Percentiles rank a stretch among this genome's conserved stretches.
phyloP scores from a whole-genome alignment of 2,797 vertebrate genomes.

The Argyrosomus regius region DNA sequence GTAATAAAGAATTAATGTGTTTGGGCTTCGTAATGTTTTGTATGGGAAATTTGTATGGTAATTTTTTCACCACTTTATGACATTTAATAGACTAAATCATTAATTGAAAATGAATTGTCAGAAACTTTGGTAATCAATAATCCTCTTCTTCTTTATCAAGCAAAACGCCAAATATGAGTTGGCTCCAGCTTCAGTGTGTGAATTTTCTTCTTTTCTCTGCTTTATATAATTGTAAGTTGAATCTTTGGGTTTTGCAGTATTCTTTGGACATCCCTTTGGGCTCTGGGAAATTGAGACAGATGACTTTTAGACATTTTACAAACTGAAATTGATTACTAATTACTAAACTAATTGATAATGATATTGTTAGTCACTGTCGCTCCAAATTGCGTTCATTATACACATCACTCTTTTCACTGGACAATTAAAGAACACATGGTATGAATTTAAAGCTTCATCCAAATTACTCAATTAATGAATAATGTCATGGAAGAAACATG shows the following conservation, averaged over 20 bases:
- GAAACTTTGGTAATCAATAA: background rate
- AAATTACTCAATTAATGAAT: background rate
- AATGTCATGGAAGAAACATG: slow-evolving; percentile 21
- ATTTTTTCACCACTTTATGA: background rate
- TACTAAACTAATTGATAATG: background rate
- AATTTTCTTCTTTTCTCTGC: background rate
- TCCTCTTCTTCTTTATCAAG: background rate
- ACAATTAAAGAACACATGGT: slow-evolving; percentile 2
- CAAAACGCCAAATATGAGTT: background rate
- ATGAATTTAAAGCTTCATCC: background rate
- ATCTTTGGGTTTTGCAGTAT: background rate
- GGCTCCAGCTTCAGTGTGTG: background rate
- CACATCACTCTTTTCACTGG: background rate
- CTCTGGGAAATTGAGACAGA: background rate
- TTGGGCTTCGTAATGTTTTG: background rate
- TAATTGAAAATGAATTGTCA: background rate
- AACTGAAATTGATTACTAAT: background rate
- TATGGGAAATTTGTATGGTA: background rate
- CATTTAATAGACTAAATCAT: background rate
- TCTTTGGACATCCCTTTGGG: background rate
- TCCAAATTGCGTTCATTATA: background rate
- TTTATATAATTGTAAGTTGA: background rate
- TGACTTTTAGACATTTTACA: background rate
- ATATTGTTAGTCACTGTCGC: background rate
- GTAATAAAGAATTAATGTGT: too few relatives aligned